Conservation (phyloP, 2,113 vertebrate genomes). For the Echinops telfairi region DNA sequence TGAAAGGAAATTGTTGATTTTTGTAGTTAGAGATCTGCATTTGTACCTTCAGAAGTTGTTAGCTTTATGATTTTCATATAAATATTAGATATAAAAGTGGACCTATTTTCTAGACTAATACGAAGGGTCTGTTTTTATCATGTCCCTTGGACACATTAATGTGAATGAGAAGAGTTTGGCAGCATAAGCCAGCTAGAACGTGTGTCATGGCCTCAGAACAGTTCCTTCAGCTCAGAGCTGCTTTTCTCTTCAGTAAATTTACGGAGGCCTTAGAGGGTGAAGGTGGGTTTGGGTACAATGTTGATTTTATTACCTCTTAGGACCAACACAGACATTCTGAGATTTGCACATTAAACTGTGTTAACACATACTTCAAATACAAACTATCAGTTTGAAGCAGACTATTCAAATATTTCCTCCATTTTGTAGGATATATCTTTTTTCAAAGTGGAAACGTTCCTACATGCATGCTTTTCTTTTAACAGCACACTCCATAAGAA, state of each 20-base stretch:
- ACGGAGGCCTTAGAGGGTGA: neutral
- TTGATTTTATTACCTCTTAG: slow-evolving; percentile 52
- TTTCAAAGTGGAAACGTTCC: slow-evolving; percentile 41
- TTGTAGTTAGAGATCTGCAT: slow-evolving; percentile 28
- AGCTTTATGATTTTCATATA: slow-evolving; percentile 50
- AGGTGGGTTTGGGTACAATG: neutral
- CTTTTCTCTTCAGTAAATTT: slow-evolving; percentile 42
- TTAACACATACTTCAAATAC: slow-evolving; percentile 19
- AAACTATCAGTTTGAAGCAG: slow-evolving; percentile 50
- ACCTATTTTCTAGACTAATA: slow-evolving; percentile 58
- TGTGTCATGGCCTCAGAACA: slow-evolving; percentile 54
- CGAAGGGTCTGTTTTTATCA: slow-evolving; percentile 44
- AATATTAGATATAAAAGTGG: slow-evolving; percentile 44
- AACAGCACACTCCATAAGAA: slow-evolving; percentile 34
- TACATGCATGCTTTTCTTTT: slow-evolving; percentile 51
- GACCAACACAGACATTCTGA: slow-evolving; percentile 49
- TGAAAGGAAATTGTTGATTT: slow-evolving; percentile 29
- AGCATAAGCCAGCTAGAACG: slow-evolving; percentile 36
- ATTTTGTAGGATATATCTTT: neutral
- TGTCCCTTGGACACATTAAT: slow-evolving; percentile 35
- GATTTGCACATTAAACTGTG: slow-evolving; percentile 34
- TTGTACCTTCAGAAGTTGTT: slow-evolving; percentile 40
- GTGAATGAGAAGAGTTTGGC: slow-evolving; percentile 54
- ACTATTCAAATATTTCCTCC: slow-evolving; percentile 19
- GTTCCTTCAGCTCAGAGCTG: slow-evolving; percentile 45